phyloP scores from a whole-genome alignment of 2,888 invertebrate genomes.

The Helobdella robusta region DNA sequence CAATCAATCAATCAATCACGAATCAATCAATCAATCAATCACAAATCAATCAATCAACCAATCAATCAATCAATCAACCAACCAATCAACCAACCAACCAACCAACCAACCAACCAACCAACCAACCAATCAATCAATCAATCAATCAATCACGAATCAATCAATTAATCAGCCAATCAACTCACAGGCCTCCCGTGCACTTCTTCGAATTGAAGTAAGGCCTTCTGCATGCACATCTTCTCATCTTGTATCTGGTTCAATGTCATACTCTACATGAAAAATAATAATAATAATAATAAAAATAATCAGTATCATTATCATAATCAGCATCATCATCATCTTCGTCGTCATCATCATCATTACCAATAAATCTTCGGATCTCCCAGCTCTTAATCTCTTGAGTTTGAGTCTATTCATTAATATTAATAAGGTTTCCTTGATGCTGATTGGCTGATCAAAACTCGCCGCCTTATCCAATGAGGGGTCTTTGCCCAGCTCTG shows the following conservation, averaged over 20 bases:
- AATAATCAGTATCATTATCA: neutral
- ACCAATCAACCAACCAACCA: no score
- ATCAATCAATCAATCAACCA: no score
- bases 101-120: no score
- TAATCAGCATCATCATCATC: neutral
- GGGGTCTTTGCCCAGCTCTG: slow-evolving; percentile 10
- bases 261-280: slow-evolving; percentile 53
- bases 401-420: slow-evolving; percentile 54
- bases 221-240: slow-evolving; percentile 80
- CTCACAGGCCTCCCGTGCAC: slow-evolving; percentile 71
- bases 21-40: no score
- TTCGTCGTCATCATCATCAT: neutral
- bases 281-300: neutral
- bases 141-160: no score
- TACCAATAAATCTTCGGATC: slow-evolving; percentile 61
- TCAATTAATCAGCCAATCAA: neutral
- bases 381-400: slow-evolving; percentile 53
- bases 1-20: no score
- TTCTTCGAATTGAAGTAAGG: slow-evolving; percentile 74
- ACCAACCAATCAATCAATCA: no score
- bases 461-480: no score
- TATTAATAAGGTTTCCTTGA: slow-evolving; percentile 44
- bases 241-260: slow-evolving; percentile 75
- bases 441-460: slow-evolving; percentile 25
- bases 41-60: no score